Conservation (phyloP, 2,113 vertebrate species). For the Eudorcas thomsonii region DNA sequence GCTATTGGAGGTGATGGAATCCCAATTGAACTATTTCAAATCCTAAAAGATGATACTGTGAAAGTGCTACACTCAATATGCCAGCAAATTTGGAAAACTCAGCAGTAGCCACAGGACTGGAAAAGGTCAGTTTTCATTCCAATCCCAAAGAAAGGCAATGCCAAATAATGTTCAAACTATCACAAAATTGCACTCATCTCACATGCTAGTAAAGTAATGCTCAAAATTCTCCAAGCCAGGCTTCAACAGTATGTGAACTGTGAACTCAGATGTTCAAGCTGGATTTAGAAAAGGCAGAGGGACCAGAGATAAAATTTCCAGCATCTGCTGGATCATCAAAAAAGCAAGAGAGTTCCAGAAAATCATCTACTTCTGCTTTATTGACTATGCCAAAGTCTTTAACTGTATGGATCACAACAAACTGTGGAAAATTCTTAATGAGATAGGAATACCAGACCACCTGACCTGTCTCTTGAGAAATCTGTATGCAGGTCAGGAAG, state of each 20-base stretch:
- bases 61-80: background rate
- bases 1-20: background rate
- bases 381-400: background rate
- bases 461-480: background rate
- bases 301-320: background rate
- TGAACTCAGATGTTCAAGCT: background rate
- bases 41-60: background rate
- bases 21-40: background rate
- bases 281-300: background rate
- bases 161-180: background rate
- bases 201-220: background rate
- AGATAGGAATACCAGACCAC: background rate
- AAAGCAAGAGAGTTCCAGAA: background rate
- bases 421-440: background rate
- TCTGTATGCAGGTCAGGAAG: background rate
- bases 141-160: background rate
- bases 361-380: background rate
- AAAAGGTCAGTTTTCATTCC: background rate
- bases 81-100: background rate
- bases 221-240: background rate
- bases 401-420: background rate
- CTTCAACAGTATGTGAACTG: background rate
- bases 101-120: background rate
- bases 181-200: background rate
- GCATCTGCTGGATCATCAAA: rapidly evolving